Base-by-base conservation (phyloP, 2,888 invertebrate species). In the Nomada fucata region DNA sequence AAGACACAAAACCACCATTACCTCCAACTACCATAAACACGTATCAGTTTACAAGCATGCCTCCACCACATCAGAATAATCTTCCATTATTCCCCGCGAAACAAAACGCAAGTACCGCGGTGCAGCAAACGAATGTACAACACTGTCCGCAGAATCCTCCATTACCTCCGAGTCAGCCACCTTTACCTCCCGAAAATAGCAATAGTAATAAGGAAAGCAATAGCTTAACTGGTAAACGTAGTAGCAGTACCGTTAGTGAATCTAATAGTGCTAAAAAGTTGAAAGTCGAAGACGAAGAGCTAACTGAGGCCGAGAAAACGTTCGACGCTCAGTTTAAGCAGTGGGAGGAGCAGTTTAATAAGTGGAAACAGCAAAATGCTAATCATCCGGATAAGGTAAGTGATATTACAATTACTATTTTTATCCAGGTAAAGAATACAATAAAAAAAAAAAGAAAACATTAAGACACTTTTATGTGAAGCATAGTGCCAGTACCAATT, bases 271-370 rank as follows among this genome's bases (percentile, higher is more conserved):
- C 91, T 74, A 93, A 93, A 85, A 93, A 92, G 86, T 82, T 88
- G 23, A 93, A 91, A 87, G 73, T 90, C 52, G 93, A 93, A 83
- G 92, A 92, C 69, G 93, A 93, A 68, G 92, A 94, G 71, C 88
- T 95, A 57, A 94, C 95, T 0, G 95, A 95, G 88, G 97, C 97
- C 89, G 98, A 98, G 93, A 96, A 96, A 92, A 96, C 96, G 79
- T 98, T 98, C 94, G 97, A 98, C 92, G 96, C 96, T 82, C 97
- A 98, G 93, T 98, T 98, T 92, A 95, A 96, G 90, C 96, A 97
- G 91, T 98, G 98, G 98, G 98, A 98, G 94, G 96, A 97, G 87
- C 97, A 98, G 93, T 98, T 98, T 93, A 96, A 97, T 90, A 97
- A 97, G 89, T 98, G 98, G 98, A 97, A 97, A 92, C 96, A 96